Evolutionary conservation across 1,140 invertebrate species (phyloP), one percentile per base, ranked within the genome.

Genomic region (Orussus abietinus): DNA sequence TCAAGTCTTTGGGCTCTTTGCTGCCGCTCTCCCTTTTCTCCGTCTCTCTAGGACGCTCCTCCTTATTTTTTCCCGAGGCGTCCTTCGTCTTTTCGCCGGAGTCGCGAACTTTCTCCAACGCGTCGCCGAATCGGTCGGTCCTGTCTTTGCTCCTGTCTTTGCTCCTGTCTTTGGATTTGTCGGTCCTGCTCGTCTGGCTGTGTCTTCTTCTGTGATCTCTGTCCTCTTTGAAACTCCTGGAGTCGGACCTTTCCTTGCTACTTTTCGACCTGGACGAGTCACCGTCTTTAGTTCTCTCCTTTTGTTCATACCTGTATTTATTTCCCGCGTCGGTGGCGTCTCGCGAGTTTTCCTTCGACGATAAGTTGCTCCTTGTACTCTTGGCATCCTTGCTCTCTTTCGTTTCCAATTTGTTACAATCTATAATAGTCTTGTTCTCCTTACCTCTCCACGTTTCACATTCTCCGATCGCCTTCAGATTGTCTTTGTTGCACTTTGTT

Each of bases 351-450:
- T 70, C 67, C 44, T 64, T 73, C 4, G 51, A 57, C 6, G 55
- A 55, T 32, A 44, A 38, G 51, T 31, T 61, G 19, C 21, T 52
- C 51, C 59, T 72, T 28, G 31, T 36, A 33, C 15, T 49, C 21
- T 57, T 59, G 4, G 37, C 36, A 31, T 62, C 57, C 44, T 57
- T 64, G 3, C 22, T 20, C 37, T 63, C 51, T 36, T 69, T 29
- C 69, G 57, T 55, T 71, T 36, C 53, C 64, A 35, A 26, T 40
- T 62, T 66, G 18, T 49, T 55, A 19, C 50, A 51, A 33, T 68
- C 66, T 33, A 67, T 60, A 38, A 64, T 71, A 49, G 61, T 74
- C 47, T 75, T 75, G 47, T 64, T 69, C 13, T 69, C 66, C 34
- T 74, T 67, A 30, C 32, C 50, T 20, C 56, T 46, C 13, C 22